Conservation (phyloP, 2,888 invertebrate genomes). For the Torymus auratus region DNA sequence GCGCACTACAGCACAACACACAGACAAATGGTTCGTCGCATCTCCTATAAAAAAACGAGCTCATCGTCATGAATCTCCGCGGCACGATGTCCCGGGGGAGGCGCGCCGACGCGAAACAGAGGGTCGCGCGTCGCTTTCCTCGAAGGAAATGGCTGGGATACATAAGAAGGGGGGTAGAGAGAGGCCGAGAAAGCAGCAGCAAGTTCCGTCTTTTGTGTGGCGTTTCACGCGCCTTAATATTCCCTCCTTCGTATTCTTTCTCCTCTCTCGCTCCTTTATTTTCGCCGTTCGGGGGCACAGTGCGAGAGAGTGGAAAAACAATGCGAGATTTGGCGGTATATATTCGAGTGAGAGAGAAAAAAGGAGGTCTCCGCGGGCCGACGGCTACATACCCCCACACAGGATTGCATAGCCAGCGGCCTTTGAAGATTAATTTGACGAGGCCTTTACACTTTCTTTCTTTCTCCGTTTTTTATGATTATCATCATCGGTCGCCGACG, state of each 20-base stretch:
- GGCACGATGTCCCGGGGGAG: constrained; percentile 19
- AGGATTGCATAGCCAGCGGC: neutral
- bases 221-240: constrained; percentile 39
- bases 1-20: neutral
- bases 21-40: constrained; percentile 50
- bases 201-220: constrained; percentile 41
- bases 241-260: neutral
- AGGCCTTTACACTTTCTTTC: constrained; percentile 9
- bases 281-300: neutral
- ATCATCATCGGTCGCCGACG: constrained; percentile 22
- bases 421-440: constrained; percentile 56
- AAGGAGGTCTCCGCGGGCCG: constrained; percentile 31
- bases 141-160: constrained; percentile 34
- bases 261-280: constrained; percentile 1
- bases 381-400: neutral
- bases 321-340: constrained; percentile 15
- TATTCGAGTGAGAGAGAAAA: neutral
- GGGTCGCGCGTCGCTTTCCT: constrained; percentile 13
- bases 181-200: constrained; percentile 1
- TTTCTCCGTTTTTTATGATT: constrained; percentile 26
- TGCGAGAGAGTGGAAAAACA: constrained; percentile 5
- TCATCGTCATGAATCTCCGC: constrained; percentile 42
- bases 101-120: neutral
- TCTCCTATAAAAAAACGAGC: constrained; percentile 34
- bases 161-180: neutral